Evolutionary conservation across 2,888 invertebrate species (phyloP).

Genomic region (Lobophora halterata): DNA sequence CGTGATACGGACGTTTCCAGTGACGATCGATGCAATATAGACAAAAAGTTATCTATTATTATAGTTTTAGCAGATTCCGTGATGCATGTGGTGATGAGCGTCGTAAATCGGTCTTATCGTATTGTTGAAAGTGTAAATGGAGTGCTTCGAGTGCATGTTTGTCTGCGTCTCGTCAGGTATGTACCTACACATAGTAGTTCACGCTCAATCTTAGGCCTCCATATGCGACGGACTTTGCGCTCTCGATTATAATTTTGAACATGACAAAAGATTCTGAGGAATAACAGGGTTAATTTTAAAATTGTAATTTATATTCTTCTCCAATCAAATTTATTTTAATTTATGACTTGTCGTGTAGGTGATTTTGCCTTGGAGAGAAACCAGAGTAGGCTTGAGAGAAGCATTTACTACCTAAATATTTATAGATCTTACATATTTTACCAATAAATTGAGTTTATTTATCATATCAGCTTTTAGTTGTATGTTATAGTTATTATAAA

Average conservation of each 20-base stretch:
- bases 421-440: constrained; percentile 56
- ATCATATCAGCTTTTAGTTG: constrained; percentile 69
- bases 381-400: constrained; percentile 38
- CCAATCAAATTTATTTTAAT: constrained; percentile 52
- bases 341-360: constrained; percentile 38
- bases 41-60: constrained; percentile 53
- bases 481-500: constrained; percentile 52
- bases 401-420: constrained; percentile 63
- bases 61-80: constrained; percentile 57
- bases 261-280: constrained; percentile 44
- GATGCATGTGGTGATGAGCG: constrained; percentile 63
- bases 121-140: constrained; percentile 61
- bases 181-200: constrained; percentile 53
- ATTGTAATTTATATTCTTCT: constrained; percentile 42
- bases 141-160: constrained; percentile 61
- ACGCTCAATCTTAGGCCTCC: constrained; percentile 29
- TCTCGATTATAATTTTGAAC: constrained; percentile 25
- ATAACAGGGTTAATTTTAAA: constrained; percentile 66
- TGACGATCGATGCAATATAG: constrained; percentile 61
- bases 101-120: constrained; percentile 58
- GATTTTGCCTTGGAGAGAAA: constrained; percentile 38
- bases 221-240: constrained; percentile 28
- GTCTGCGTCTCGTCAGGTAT: constrained; percentile 62
- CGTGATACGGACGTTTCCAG: constrained; percentile 48
- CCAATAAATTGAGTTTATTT: constrained; percentile 74